phyloP scores from a whole-genome alignment of 2,113 vertebrate species.

The Protobothrops mucrosquamatus region DNA sequence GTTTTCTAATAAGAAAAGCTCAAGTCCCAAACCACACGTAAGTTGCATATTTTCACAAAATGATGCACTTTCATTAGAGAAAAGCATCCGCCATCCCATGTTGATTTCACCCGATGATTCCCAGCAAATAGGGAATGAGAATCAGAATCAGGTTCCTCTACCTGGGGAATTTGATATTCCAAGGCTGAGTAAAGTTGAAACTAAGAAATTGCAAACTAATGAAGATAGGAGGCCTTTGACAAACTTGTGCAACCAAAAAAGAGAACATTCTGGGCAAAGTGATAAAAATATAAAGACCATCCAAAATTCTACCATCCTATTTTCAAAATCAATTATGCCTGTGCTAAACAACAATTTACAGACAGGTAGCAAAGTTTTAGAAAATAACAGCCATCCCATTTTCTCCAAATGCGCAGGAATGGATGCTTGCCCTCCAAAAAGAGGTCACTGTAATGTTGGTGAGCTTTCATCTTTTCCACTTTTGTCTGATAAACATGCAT shows the following conservation, averaged over 20 bases:
- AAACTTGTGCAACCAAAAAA: conserved; percentile 37
- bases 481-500: conserved; percentile 49
- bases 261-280: conserved; percentile 23
- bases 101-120: conserved; percentile 8
- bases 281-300: conserved; percentile 23
- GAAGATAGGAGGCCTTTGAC: conserved; percentile 41
- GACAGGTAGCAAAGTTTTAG: conserved; percentile 5
- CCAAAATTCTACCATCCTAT: conserved; percentile 29
- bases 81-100: not conserved
- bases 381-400: conserved; percentile 1
- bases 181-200: conserved; percentile 16
- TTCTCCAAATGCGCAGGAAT: conserved; percentile 15
- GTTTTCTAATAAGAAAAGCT: conserved; percentile 64
- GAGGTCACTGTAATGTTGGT: not conserved
- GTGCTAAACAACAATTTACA: conserved; percentile 51
- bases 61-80: conserved; percentile 30
- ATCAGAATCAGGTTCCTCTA: conserved; percentile 38
- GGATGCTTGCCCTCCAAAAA: conserved; percentile 21
- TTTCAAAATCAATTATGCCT: conserved; percentile 42
- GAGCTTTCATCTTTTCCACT: conserved; percentile 22
- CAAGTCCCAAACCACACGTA: conserved; percentile 63
- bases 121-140: conserved; percentile 32
- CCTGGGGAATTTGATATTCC: not conserved
- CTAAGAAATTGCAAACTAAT: conserved; percentile 35
- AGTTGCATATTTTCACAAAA: conserved; percentile 69